phyloP scores from a whole-genome alignment of 2,113 vertebrate species.

The Scophthalmus maximus region DNA sequence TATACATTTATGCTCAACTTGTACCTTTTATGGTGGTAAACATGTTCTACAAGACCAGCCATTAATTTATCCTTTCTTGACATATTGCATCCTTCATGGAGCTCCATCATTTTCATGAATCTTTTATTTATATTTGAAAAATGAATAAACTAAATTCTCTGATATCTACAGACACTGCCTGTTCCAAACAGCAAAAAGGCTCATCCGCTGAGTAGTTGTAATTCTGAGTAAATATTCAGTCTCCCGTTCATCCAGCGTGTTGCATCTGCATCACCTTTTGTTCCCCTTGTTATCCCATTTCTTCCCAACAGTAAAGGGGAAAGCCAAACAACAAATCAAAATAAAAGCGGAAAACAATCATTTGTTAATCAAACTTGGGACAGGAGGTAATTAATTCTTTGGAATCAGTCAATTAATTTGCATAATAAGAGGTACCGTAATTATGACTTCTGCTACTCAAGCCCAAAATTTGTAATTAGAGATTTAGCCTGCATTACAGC shows the following conservation, averaged over 20 bases:
- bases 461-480: slow-evolving; percentile 84
- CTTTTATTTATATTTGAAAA: neutral
- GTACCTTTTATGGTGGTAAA: too few relatives aligned
- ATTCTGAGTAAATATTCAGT: slow-evolving; percentile 45
- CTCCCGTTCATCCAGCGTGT: slow-evolving; percentile 29
- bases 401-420: slow-evolving; percentile 84
- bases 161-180: neutral
- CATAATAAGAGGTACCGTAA: slow-evolving; percentile 85
- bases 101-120: too few relatives aligned
- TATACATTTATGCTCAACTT: too few relatives aligned
- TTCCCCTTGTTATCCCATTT: slow-evolving; percentile 60
- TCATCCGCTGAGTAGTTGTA: slow-evolving; percentile 25
- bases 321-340: slow-evolving; percentile 71
- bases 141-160: neutral
- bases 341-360: slow-evolving; percentile 77
- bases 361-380: slow-evolving; percentile 85
- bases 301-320: slow-evolving; percentile 30
- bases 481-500: slow-evolving; percentile 82
- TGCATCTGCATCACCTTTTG: slow-evolving; percentile 62
- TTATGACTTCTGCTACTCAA: slow-evolving; percentile 84
- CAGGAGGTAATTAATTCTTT: slow-evolving; percentile 84
- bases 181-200: neutral
- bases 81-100: too few relatives aligned
- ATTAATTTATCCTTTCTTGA: too few relatives aligned
- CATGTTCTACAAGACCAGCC: too few relatives aligned